These are phyloP conservation scores for Donacobius atricapilla DNA, from an alignment of 2,113 vertebrate species.

Conservation along the genomic window DNA sequence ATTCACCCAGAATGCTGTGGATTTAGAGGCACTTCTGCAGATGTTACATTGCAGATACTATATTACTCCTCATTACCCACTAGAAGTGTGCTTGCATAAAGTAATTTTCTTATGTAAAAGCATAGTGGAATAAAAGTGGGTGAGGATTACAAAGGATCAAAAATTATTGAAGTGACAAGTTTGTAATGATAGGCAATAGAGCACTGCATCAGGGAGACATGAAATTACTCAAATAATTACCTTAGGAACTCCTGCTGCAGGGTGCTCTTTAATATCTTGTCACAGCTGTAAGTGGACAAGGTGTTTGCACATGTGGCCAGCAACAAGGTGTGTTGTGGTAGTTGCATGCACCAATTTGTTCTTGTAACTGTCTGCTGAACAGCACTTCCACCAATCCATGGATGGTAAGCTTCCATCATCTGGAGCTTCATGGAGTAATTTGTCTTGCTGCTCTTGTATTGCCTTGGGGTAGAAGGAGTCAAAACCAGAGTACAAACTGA, in stretches of 20 bases:
- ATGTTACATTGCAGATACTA: neutral
- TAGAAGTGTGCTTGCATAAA: neutral
- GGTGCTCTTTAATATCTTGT: neutral
- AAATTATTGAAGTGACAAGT: neutral
- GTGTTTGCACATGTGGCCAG: fast-evolving
- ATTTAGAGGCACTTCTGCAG: neutral
- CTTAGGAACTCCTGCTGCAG: neutral
- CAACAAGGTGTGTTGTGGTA: neutral
- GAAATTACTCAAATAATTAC: neutral
- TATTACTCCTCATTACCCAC: neutral
- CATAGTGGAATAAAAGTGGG: neutral
- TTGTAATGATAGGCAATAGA: neutral
- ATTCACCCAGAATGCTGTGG: neutral
- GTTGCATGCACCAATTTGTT: neutral
- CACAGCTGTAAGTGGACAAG: neutral
- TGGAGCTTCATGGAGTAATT: neutral
- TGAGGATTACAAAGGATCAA: neutral
- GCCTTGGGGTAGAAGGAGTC: neutral
- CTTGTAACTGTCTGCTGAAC: neutral
- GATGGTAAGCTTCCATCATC: fast-evolving
- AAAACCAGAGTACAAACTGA: neutral
- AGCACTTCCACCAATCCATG: neutral
- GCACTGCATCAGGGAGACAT: neutral
- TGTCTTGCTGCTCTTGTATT: neutral
- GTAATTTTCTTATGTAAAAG: neutral